Evolutionary conservation across 2,797 vertebrate genomes (phyloP), one percentile per base, ranked within the genome.

Genomic region (Semaprochilodus insignis): DNA sequence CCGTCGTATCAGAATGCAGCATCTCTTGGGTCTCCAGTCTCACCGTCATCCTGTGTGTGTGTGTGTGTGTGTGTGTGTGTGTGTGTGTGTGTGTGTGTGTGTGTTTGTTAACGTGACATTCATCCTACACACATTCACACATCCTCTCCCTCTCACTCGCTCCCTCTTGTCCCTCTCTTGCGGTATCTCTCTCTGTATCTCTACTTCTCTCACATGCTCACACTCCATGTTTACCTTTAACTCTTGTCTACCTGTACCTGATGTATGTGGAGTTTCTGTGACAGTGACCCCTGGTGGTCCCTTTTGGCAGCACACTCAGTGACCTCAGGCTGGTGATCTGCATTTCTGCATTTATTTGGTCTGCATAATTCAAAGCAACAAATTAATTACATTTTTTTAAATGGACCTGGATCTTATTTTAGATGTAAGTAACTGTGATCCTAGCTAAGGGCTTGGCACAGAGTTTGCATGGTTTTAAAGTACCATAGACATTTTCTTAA

Each of bases 1-100:
- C 91, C 87, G 34, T 86, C 85, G 74, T 89, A 90, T 91, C 95
- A 92, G 94, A 96, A 94, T 85, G 89, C 90, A 88, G 87, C 90
- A 90, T 93, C 93, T 93, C 92, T 89, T 77, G 67, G 74, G 67
- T 83, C 72, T 66, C 74, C 77, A 34, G 55, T 71, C 48, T 78
- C 65, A 65, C 74, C 71, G 17, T 67, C 73, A 62, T 44, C 3
- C 27, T 21, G 52, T 44, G 11, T 48, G 2, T 69, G 36, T 14
- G 63, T 73, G 77, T 83, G 52, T 78, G 48, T 66, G 72, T 69
- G 52, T 69, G 14, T 85, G 79, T 59, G 72, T 11, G 60, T 71
- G 77, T 83, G 48, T 78, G 48, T 66, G 72, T 69, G 73, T 62
- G 69, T 72, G 70, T 34, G 72, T 60, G 67, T 72, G 69, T 31